Evolutionary conservation across 2,113 vertebrate genomes (phyloP).

Genomic region (Bos indicus): DNA sequence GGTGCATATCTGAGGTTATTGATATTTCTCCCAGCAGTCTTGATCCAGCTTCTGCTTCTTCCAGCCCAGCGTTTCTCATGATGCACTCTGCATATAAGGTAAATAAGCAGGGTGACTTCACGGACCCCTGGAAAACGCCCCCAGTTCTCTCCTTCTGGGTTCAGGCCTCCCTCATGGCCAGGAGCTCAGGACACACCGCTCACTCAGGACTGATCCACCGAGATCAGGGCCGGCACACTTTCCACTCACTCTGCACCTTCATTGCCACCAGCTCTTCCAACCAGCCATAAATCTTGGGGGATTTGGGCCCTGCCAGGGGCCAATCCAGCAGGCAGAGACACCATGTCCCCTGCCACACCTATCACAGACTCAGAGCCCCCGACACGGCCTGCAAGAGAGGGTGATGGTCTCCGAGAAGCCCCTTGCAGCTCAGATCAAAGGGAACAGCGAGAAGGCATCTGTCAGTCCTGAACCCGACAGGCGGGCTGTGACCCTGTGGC

Average conservation of each 20-base stretch:
- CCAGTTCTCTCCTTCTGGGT: background rate
- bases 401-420: background rate
- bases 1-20: background rate
- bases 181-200: background rate
- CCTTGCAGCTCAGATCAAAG: constrained; percentile 76
- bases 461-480: constrained; percentile 50
- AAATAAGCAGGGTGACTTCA: background rate
- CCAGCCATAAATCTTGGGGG: background rate
- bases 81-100: background rate
- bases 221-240: too few species aligned
- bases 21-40: background rate
- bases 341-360: constrained; percentile 45
- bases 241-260: background rate
- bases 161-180: background rate
- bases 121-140: accelerated
- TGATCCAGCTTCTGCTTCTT: background rate
- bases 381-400: constrained; percentile 60
- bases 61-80: background rate
- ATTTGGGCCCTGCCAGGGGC: background rate
- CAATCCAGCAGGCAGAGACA: constrained; percentile 63
- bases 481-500: constrained; percentile 58
- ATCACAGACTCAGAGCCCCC: constrained; percentile 26
- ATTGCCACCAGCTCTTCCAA: accelerated
- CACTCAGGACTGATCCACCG: background rate
- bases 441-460: constrained; percentile 24